Base-by-base conservation (phyloP, 2,888 invertebrate species). In the Cynaeus angustus region DNA sequence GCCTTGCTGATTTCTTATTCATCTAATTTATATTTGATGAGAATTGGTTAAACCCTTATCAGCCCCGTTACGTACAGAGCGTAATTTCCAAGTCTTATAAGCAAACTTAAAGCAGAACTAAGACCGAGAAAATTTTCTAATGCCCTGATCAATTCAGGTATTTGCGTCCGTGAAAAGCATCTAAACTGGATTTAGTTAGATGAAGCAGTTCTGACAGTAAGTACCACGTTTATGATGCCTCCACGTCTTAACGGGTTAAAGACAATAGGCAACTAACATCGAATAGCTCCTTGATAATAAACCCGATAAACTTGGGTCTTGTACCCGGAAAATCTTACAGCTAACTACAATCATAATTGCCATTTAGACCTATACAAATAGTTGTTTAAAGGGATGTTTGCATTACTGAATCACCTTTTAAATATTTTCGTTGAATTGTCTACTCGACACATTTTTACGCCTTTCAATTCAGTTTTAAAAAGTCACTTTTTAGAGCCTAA, bases 21-120 rank as follows among this genome's bases (percentile, higher is more conserved):
- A 59, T 43, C 59, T 59, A 59, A 59, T 59, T 59, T 59, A 46
- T 46, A 33, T 59, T 59, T 59, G 59, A 59, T 59, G 59, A 30
- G 30, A 45, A 59, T 59, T 59, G 46, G 59, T 46, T 33, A 26
- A 43, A 21, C 26, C 26, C 56, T 56, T 59, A 59, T 59, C 59
- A 59, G 45, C 21, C 43, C 28, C 59, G 41, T 43, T 56, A 56
- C 10, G 38, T 55, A 16, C 41, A 37, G 9, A 7, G 30, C 30
- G 6, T 8, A 52, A 52, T 55, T 55, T 55, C 37, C 53, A 38
- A 55, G 38, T 16, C 14, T 55, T 55, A 30, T 55, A 55, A 55
- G 30, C 37, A 55, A 55, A 55, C 30, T 38, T 16, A 13, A 10
- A 13, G 14, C n/a, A 12, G 13, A 16, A 46, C 10, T 16, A 8